These are phyloP conservation scores for Cheilosia grossa DNA, from an alignment of 2,888 invertebrate species.

Conservation along the genomic window DNA sequence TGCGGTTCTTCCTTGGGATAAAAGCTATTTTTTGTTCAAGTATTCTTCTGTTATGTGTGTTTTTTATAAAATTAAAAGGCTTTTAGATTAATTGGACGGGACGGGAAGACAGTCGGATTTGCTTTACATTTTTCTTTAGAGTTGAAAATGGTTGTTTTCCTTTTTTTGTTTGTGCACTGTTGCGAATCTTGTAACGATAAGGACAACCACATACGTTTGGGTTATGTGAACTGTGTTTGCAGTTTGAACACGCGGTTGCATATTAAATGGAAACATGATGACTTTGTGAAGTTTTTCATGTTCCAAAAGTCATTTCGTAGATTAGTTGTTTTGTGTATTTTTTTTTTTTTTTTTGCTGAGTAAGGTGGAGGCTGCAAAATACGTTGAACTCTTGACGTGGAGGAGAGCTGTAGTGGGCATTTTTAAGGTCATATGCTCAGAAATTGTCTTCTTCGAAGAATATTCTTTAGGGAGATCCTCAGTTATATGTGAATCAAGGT, in stretches of 20 bases:
- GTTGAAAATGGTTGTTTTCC: background rate
- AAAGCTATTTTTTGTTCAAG: constrained; percentile 33
- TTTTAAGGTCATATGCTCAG: no score
- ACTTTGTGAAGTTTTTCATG: constrained; percentile 49
- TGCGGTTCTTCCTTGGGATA: constrained; percentile 31
- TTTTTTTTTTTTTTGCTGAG: background rate
- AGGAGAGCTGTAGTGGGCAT: no score
- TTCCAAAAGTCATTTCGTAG: constrained; percentile 49
- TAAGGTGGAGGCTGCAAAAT: background rate
- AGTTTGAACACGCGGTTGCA: constrained; percentile 37
- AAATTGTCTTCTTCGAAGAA: no score
- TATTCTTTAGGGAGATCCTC: no score
- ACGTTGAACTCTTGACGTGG: constrained; percentile 5
- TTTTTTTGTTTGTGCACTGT: background rate
- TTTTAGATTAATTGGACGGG: constrained; percentile 79
- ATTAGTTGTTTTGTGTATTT: constrained; percentile 24
- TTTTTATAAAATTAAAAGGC: constrained; percentile 76
- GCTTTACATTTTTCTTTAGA: constrained; percentile 18
- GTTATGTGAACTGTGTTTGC: constrained; percentile 28
- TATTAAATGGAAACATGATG: constrained; percentile 56
- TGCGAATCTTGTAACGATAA: background rate
- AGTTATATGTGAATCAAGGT: no score
- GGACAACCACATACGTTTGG: background rate
- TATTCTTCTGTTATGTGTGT: background rate
- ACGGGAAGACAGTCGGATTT: constrained; percentile 48